Evolutionary conservation across 2,797 vertebrate genomes (phyloP), one percentile per base, ranked within the genome.

Genomic region (Protonibea diacanthus): DNA sequence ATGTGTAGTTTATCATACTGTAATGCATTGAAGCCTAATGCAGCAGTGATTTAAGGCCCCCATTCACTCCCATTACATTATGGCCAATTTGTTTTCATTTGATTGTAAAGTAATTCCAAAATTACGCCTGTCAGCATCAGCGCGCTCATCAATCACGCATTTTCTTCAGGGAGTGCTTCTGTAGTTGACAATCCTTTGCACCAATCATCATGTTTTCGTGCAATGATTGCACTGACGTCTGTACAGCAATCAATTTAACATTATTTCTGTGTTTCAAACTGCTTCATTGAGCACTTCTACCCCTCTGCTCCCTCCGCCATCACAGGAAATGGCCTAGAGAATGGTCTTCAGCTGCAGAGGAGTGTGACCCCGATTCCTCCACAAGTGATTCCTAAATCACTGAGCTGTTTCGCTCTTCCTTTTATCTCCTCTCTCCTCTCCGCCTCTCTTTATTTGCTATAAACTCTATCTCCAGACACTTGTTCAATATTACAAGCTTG

Each of bases 391-490:
- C 44, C 76, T 79, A 62, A 83, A 74, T 74, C 74, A 80, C 84
- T 74, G 74, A 79, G 67, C 67, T 59, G 6, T 67, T 62, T 57
- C 61, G 64, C 56, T 69, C 74, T 69, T 44, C 67, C 67, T 75
- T 63, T 71, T 69, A 73, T 75, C 73, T 51, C 38, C 71, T 58
- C 55, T 71, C 72, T 77, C 49, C 48, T 72, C 56, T 15, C 49
- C 40, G 14, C 20, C 76, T 78, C 59, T 67, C 55, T 87, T 83
- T 83, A 86, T 86, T 86, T 76, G 58, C 70, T 47, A 58, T 74
- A 83, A 89, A 80, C 77, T 71, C 38, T 68, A 59, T 85, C 88
- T 88, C 81, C 55, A 82, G 82, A 83, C 74, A 70, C 76, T 81
- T 78, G 61, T 86, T 88, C 69, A 64, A 51, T 78, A 73, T 89